phyloP scores from a whole-genome alignment of 2,113 vertebrate species.

The Oryzias celebensis region DNA sequence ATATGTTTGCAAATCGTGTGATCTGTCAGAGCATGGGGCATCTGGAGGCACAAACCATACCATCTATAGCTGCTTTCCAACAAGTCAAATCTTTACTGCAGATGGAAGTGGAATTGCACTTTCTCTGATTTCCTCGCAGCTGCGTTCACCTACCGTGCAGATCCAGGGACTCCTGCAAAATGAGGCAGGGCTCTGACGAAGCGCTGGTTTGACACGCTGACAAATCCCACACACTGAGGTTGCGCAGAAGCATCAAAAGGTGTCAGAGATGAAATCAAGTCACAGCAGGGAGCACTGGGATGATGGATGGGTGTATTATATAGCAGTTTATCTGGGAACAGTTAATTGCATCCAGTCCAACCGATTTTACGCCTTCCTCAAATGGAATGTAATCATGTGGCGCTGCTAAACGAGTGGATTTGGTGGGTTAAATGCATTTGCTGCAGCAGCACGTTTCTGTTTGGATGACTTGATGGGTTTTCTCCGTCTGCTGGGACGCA shows the following conservation, averaged over 20 bases:
- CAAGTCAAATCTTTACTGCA: conserved; percentile 36
- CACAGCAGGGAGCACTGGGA: conserved; percentile 29
- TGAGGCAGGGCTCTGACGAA: conserved; percentile 37
- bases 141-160: no score
- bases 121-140: conserved; percentile 42
- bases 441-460: conserved; percentile 2
- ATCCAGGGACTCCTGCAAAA: conserved; percentile 12
- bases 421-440: conserved; percentile 1
- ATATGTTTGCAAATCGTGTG: conserved; percentile 30
- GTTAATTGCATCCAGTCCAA: conserved; percentile 29
- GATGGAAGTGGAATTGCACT: conserved; percentile 29
- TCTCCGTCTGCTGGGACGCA: background rate
- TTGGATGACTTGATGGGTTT: background rate
- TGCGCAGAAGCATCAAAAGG: conserved; percentile 42
- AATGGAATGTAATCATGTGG: conserved; percentile 20
- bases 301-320: conserved; percentile 53
- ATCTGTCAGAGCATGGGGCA: no score
- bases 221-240: conserved; percentile 37
- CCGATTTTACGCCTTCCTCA: background rate
- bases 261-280: conserved; percentile 56
- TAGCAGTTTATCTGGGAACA: conserved; percentile 16
- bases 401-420: conserved; percentile 7
- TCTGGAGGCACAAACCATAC: no score
- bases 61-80: conserved; percentile 24
- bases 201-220: conserved; percentile 46